phyloP scores from a whole-genome alignment of 1,140 invertebrate genomes.

The Drosophila paulistorum region DNA sequence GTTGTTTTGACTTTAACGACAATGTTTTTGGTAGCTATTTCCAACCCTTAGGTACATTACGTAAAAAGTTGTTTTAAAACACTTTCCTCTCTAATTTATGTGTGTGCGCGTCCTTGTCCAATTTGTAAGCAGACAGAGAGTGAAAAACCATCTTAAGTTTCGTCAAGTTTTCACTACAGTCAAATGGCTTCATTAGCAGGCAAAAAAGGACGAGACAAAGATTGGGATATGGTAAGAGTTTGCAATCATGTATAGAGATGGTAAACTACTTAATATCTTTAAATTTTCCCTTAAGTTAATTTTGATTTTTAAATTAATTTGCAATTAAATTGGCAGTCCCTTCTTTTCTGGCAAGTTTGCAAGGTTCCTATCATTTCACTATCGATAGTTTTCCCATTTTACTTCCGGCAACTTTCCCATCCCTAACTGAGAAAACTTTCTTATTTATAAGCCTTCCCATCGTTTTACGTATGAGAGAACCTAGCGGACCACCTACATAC shows the following conservation, averaged over 20 bases:
- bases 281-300: not conserved
- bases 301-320: too few species aligned
- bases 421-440: not conserved
- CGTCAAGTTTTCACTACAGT: constrained; percentile 46
- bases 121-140: constrained; percentile 40
- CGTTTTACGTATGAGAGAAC: constrained; percentile 27
- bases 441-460: constrained; percentile 17
- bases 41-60: constrained; percentile 16
- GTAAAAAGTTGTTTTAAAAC: constrained; percentile 44
- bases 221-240: not conserved
- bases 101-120: constrained; percentile 51
- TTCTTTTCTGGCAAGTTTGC: too few species aligned
- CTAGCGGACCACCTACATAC: constrained; percentile 5
- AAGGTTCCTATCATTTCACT: too few species aligned
- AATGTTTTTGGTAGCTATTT: constrained; percentile 22
- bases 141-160: constrained; percentile 45
- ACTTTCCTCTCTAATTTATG: constrained; percentile 57
- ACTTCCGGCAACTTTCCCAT: not conserved
- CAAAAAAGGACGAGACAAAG: not conserved
- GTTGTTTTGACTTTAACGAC: constrained; percentile 71
- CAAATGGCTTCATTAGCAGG: constrained; percentile 66
- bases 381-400: too few species aligned
- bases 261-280: not conserved
- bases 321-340: too few species aligned
- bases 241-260: constrained; percentile 9